Evolutionary conservation across 92 coral and sea anemone species (phyloP).

Genomic region (Palythoa grandiflora): DNA sequence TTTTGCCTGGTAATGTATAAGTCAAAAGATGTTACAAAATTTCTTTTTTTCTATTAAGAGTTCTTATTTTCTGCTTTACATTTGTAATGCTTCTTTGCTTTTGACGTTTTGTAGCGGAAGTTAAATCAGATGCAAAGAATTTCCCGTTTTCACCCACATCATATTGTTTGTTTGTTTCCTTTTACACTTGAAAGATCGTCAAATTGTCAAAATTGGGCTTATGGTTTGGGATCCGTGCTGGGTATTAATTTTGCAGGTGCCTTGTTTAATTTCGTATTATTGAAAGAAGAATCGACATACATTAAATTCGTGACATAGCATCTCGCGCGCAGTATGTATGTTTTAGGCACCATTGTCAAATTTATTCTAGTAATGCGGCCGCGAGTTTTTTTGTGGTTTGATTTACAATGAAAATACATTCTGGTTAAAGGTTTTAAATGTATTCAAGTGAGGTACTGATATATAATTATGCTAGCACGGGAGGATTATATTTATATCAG

Average conservation of each 20-base stretch:
- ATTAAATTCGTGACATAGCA: conserved; percentile 5
- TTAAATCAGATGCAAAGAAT: neutral
- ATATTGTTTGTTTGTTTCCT: neutral
- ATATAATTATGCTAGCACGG: neutral
- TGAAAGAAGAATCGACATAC: neutral
- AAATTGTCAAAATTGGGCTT: neutral
- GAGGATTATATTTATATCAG: neutral
- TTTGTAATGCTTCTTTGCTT: no score
- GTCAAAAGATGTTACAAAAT: no score
- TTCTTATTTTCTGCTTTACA: neutral
- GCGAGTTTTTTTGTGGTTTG: neutral
- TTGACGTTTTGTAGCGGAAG: neutral
- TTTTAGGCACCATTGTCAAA: neutral
- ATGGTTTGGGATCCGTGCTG: neutral
- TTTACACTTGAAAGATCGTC: neutral
- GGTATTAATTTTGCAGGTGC: conserved; percentile 3
- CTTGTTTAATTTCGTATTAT: neutral
- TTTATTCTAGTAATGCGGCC: neutral
- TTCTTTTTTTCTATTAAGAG: neutral
- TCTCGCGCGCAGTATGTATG: neutral
- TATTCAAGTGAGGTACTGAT: neutral
- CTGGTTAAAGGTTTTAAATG: neutral
- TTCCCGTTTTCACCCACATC: neutral
- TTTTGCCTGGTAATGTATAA: no score
- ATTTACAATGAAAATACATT: neutral